These are phyloP conservation scores for Temnopleurus reevesii DNA, from an alignment of 53 echinoderm and acorn worm genomes.

Conservation along the genomic window DNA sequence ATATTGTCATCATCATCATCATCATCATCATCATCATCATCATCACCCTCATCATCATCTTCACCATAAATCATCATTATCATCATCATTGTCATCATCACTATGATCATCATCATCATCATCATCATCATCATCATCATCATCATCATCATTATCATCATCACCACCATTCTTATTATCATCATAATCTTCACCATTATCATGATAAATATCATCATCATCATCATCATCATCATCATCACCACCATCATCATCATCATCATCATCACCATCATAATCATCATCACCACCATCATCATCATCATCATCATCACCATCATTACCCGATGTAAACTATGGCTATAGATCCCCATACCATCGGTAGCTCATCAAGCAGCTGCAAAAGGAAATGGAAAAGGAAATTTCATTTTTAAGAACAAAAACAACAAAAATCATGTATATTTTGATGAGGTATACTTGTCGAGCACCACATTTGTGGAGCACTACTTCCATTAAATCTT, in stretches of 20 bases:
- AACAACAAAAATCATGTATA: too few species aligned
- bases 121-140: too few species aligned
- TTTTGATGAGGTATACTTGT: too few species aligned
- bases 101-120: neutral
- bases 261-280: too few species aligned
- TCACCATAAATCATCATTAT: neutral
- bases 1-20: neutral
- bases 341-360: constrained; percentile 87
- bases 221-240: too few species aligned
- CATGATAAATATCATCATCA: too few species aligned
- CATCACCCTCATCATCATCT: neutral
- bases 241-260: too few species aligned
- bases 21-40: neutral
- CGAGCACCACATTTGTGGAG: too few species aligned
- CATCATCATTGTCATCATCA: neutral
- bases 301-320: neutral
- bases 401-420: neutral
- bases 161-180: too few species aligned
- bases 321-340: constrained; percentile 80
- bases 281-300: neutral
- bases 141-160: too few species aligned
- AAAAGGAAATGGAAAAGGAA: neutral
- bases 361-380: constrained; percentile 88
- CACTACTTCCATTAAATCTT: too few species aligned
- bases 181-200: too few species aligned